Evolutionary conservation across 2,888 invertebrate genomes (phyloP).

Genomic region (Leptura quadrifasciata): DNA sequence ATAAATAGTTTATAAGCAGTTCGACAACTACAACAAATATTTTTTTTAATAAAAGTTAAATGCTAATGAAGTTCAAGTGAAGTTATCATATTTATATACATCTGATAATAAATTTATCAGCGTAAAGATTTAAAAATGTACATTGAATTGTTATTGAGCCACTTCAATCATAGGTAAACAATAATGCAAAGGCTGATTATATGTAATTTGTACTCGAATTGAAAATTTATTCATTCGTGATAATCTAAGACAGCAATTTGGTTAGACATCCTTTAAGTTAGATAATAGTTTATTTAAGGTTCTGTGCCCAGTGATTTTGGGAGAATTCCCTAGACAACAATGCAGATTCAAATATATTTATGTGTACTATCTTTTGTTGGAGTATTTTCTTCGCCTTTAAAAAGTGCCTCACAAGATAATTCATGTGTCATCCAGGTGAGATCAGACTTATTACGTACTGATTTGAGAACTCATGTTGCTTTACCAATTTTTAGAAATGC

Average conservation of each 20-base stretch:
- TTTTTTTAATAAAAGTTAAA: no score
- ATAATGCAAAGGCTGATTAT: not conserved
- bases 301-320: not conserved
- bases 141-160: not conserved
- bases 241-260: not conserved
- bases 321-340: not conserved
- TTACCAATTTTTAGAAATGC: slow-evolving; percentile 70
- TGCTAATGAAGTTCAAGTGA: no score
- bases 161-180: slow-evolving; percentile 5
- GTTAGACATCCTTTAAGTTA: not conserved
- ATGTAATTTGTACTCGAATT: slow-evolving; percentile 8
- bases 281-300: not conserved
- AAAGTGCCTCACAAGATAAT: not conserved
- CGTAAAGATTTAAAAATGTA: no score
- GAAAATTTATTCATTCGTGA: not conserved
- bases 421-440: slow-evolving; percentile 25
- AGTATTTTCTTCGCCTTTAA: not conserved
- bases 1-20: no score
- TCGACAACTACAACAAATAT: no score
- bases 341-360: not conserved
- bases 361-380: slow-evolving; percentile 3
- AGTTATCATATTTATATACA: no score
- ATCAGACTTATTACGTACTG: slow-evolving; percentile 1
- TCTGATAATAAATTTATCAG: no score
- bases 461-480: not conserved